Evolutionary conservation across 1,140 invertebrate genomes (phyloP), one percentile per base, ranked within the genome.

Genomic region (Conus ventricosus): DNA sequence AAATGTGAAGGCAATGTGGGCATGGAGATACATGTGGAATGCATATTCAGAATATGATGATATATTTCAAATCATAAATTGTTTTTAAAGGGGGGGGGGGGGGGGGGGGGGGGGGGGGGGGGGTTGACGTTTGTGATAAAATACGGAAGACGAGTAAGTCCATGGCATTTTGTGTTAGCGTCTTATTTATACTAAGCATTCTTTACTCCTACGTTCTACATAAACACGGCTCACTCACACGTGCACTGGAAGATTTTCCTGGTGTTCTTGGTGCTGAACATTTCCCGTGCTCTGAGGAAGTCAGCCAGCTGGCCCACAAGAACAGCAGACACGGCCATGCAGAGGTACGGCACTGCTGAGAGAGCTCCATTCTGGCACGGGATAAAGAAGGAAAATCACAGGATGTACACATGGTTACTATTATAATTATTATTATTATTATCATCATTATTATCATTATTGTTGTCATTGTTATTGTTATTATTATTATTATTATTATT

Each of bases 291-390:
- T 89, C 97, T 95, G 25, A 98, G 91, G 95, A 96, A 96, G 96
- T 99, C 98, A 1, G 98, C 97, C 23, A 98, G 92, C 88, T 97
- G 96, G 1, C 98, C 98, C 7, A 97, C 96, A 78, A 97, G 92
- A 93, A 97, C 97, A 7, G 98, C 94, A 13, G 97, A 95, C 27
- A 98, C 95, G 0, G 97, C 96, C 97, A 98, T 98, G 4, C 97
- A 97, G 71, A 98, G 92, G 95, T 98, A 99, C 5, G 98, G 98
- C 84, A 98, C 95, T 25, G 97, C 97, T 0, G 98, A 98, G 78
- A 98, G 95, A 1, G 98, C 95, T n/a, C 98, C 98, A 94, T 98
- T 98, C 97, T 98, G 94, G n/a, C 39, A 39, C 90, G 92, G 85
- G 89, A 80, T 80, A 23, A 55, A 67, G 67, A 76, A 3, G 10